Evolutionary conservation across 2,797 vertebrate genomes (phyloP), one percentile per base, ranked within the genome.

Genomic region (Otolemur crassicaudatus): DNA sequence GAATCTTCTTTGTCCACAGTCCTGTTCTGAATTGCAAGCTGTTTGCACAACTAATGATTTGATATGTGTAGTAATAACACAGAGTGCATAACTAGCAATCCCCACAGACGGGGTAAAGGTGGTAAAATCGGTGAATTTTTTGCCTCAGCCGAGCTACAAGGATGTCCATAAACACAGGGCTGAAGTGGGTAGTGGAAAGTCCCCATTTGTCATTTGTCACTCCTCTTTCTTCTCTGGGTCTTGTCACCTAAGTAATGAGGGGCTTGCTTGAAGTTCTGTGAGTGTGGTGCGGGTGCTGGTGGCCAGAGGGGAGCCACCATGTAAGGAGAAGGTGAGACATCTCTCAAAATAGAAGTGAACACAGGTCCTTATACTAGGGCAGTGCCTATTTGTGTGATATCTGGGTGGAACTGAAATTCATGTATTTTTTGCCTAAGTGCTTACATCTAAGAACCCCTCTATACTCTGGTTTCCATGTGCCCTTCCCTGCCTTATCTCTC

Each of bases 1-100:
- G 72, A 85, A 83, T 31, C 29, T 70, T 95, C 70, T 83, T 60
- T 87, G 67, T 69, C 77, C 87, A 61, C 58, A 73, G 93, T 67
- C 95, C 91, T 91, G 40, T 67, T 86, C 63, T 14, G 8, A 93
- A 80, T 90, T 61, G 53, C 93, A 63, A 72, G 89, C 81, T 95
- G 46, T 97, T 95, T 97, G 91, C 83, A 94, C 94, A 96, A 29
- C 81, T 94, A 87, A 87, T 94, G 95, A 97, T 91, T 89, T 56
- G 88, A 67, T 76, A 37, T 87, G 73, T 31, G 3, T 86, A 73
- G 87, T 93, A 92, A 90, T 84, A 77, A 90, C 49, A 79, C 73
- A 63, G 37, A 43, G 2, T 17, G 29, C 25, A 10, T 86, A 70
- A 61, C 53, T 61, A 60, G 94, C 63, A 49, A 63, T 85, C 77